phyloP scores from a whole-genome alignment of 2,888 invertebrate genomes.

The Kryphioiulus occultus region DNA sequence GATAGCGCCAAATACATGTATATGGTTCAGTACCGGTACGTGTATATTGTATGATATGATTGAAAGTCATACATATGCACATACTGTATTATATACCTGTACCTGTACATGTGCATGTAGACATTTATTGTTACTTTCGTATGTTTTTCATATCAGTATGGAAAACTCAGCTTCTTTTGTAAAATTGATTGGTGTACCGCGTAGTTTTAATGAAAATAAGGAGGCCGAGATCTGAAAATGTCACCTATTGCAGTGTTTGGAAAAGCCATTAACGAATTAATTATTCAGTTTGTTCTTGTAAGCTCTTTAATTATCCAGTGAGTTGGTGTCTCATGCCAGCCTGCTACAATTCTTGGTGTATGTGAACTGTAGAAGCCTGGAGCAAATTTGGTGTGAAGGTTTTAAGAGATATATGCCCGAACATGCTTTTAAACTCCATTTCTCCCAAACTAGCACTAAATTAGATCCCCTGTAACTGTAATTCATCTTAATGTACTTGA shows the following conservation, averaged over 20 bases:
- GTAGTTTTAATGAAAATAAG: neutral
- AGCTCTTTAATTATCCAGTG: neutral
- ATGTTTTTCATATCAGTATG: neutral
- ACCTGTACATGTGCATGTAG: too few relatives aligned
- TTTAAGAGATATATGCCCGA: neutral
- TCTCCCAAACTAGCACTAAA: neutral
- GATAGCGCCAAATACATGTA: too few relatives aligned
- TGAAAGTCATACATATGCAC: too few relatives aligned
- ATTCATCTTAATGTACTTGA: neutral
- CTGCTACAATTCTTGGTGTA: neutral
- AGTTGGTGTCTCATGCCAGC: neutral
- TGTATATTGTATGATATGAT: too few relatives aligned
- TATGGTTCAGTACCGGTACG: too few relatives aligned
- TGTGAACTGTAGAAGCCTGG: neutral
- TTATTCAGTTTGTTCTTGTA: neutral
- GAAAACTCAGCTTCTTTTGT: neutral
- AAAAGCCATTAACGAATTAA: neutral
- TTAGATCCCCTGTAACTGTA: neutral
- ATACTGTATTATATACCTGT: too few relatives aligned
- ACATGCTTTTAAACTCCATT: constrained; percentile 6
- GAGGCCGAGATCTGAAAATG: neutral
- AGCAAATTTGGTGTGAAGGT: neutral
- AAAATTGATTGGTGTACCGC: neutral
- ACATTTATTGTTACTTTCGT: neutral
- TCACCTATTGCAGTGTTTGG: neutral